These are phyloP conservation scores for Exaiptasia diaphana DNA, from an alignment of 64 coral and sea anemone species.

Conservation along the genomic window DNA sequence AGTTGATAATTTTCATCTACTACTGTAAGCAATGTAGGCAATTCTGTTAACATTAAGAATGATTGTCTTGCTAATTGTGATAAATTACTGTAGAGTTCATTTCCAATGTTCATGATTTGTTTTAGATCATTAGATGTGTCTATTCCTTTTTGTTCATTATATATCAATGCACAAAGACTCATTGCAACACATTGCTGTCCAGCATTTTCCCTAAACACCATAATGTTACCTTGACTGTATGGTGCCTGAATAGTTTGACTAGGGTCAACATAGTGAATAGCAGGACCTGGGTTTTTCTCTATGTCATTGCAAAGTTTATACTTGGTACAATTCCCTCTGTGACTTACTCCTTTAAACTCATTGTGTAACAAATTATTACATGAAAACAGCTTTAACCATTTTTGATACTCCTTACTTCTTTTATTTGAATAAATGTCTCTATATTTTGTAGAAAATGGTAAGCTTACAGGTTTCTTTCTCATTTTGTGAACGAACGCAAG, in stretches of 20 bases:
- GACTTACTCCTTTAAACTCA: constrained; percentile 13
- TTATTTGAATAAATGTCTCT: neutral
- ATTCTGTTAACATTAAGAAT: constrained; percentile 61
- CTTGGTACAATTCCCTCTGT: constrained; percentile 26
- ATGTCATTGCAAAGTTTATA: constrained; percentile 30
- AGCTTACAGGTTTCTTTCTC: too few species aligned
- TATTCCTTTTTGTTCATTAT: constrained; percentile 28
- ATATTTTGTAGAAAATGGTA: too few species aligned
- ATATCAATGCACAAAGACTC: constrained; percentile 58
- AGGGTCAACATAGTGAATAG: constrained; percentile 8
- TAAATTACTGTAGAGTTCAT: constrained; percentile 51
- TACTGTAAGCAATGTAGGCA: constrained; percentile 45
- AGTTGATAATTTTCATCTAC: constrained; percentile 30
- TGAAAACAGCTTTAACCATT: neutral
- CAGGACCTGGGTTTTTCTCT: constrained; percentile 21
- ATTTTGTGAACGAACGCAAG: too few species aligned
- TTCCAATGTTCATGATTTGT: constrained; percentile 61
- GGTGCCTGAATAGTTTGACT: constrained; percentile 53
- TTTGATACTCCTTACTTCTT: neutral
- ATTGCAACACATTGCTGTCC: constrained; percentile 65
- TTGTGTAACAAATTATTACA: neutral
- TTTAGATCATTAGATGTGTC: neutral
- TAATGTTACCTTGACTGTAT: constrained; percentile 45
- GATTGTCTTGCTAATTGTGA: constrained; percentile 32
- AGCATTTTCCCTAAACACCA: constrained; percentile 46